Conservation (phyloP, 1,140 invertebrate species). For the Lysiphlebus fabarum region DNA sequence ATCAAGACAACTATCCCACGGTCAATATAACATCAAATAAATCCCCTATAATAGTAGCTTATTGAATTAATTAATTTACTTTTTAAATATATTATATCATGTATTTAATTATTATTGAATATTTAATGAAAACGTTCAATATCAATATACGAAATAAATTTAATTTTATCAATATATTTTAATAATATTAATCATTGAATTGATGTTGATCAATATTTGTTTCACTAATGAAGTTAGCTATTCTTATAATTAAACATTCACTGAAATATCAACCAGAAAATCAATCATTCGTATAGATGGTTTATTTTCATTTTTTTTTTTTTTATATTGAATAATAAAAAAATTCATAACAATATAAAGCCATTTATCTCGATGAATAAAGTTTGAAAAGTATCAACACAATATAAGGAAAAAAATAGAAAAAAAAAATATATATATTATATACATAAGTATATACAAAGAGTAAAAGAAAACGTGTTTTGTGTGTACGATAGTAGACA, state of each 20-base stretch:
- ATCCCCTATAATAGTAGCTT: not conserved
- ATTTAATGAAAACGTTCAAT: not conserved
- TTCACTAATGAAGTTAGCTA: not conserved
- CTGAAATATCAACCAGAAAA: not conserved
- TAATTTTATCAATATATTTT: not conserved
- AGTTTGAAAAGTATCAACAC: too few relatives aligned
- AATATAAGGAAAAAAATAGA: too few relatives aligned
- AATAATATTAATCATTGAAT: too few relatives aligned
- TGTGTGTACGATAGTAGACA: slow-evolving; percentile 6
- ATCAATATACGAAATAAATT: slow-evolving; percentile 7
- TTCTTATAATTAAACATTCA: not conserved
- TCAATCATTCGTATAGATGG: slow-evolving; percentile 2
- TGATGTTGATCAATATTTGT: not conserved
- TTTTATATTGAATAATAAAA: too few relatives aligned
- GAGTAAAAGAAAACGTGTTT: slow-evolving; percentile 7
- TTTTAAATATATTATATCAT: not conserved
- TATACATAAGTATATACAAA: too few relatives aligned
- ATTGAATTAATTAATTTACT: slow-evolving; percentile 16
- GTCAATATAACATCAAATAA: slow-evolving; percentile 7
- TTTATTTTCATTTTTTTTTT: too few relatives aligned
- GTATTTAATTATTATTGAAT: slow-evolving; percentile 23
- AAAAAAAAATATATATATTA: not conserved
- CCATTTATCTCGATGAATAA: too few relatives aligned
- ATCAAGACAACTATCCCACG: slow-evolving; percentile 14
- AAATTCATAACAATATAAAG: too few relatives aligned